Percentiles rank a stretch among this genome's conserved stretches.
These are phyloP conservation scores for Tachyglossus aculeatus DNA, from an alignment of 2,797 vertebrate genomes.

Conservation along the genomic window DNA sequence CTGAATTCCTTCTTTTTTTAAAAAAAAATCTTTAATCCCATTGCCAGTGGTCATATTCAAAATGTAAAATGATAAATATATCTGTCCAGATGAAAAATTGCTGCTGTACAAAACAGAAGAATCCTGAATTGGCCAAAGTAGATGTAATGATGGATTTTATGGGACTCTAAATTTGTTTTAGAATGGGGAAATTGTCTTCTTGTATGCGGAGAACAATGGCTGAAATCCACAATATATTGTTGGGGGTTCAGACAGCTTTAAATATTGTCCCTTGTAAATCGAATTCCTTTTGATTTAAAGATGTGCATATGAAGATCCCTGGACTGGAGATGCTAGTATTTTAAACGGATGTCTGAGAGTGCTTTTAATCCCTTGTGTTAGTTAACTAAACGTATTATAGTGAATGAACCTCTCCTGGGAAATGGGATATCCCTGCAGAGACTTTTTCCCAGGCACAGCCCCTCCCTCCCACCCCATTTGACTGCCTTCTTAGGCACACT, in stretches of 20 bases:
- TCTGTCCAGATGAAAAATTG: too few relatives aligned
- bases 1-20: too few relatives aligned
- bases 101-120: too few relatives aligned
- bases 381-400: neutral
- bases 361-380: conserved; percentile 2
- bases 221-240: neutral
- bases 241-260: neutral
- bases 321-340: neutral
- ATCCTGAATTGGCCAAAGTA: too few relatives aligned
- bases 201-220: neutral
- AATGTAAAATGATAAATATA: too few relatives aligned
- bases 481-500: neutral
- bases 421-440: neutral
- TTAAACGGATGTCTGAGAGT: too few relatives aligned
- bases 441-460: neutral
- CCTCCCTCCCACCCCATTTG: neutral
- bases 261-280: neutral
- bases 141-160: too few relatives aligned
- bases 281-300: neutral
- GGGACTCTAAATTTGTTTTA: too few relatives aligned
- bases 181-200: too few relatives aligned
- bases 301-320: neutral
- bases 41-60: too few relatives aligned
- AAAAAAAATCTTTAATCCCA: too few relatives aligned
- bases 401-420: neutral